Conservation (phyloP, 2,113 vertebrate species). For the Heterotilapia buettikoferi region DNA sequence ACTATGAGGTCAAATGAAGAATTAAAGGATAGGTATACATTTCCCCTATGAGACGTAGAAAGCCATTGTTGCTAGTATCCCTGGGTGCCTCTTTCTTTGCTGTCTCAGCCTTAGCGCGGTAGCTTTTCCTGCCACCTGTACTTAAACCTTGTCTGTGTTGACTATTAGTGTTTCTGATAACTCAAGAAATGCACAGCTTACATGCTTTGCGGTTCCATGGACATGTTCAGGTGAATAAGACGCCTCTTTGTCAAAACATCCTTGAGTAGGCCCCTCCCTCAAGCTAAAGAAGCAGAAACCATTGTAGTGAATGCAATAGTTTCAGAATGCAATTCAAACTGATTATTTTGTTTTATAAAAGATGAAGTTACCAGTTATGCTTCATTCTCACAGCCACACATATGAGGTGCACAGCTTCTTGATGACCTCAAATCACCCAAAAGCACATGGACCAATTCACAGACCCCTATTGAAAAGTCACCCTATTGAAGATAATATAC, state of each 20-base stretch:
- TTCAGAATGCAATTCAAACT: neutral
- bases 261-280: neutral
- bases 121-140: neutral
- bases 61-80: neutral
- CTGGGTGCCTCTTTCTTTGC: neutral
- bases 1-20: neutral
- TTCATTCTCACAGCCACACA: neutral
- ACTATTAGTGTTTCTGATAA: neutral
- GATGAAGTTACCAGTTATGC: neutral
- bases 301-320: neutral
- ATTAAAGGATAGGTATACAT: no score
- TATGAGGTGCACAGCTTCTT: neutral
- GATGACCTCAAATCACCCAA: neutral
- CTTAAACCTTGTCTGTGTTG: neutral
- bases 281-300: neutral
- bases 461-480: neutral
- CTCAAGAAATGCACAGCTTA: neutral
- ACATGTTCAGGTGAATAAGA: neutral
- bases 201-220: neutral
- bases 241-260: neutral
- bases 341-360: neutral
- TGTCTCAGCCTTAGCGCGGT: neutral
- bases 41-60: neutral
- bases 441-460: neutral
- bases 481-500: neutral